phyloP scores from a whole-genome alignment of 2,888 invertebrate species.

The Hipparchia sbordonii region DNA sequence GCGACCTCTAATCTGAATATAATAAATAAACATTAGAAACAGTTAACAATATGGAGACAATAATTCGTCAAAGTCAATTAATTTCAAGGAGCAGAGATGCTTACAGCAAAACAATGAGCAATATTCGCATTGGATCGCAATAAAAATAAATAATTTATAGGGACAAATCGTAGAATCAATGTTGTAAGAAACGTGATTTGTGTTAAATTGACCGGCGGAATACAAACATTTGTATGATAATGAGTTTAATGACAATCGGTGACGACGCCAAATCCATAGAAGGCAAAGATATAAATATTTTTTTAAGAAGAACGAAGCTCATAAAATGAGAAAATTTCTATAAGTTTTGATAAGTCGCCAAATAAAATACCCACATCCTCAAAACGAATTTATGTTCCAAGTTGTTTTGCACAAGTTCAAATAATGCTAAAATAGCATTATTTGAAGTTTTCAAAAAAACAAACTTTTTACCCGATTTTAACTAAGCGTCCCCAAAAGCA shows the following conservation, averaged over 20 bases:
- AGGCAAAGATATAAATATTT: too few relatives aligned
- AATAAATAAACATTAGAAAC: neutral
- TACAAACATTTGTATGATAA: constrained; percentile 22
- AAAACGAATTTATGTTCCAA: too few relatives aligned
- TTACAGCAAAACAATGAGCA: neutral
- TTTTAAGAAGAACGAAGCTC: neutral
- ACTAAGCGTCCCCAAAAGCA: neutral
- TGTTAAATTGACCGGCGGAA: constrained; percentile 19
- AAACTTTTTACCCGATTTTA: neutral
- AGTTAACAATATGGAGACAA: neutral
- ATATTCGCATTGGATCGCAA: constrained; percentile 3
- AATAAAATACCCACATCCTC: too few relatives aligned
- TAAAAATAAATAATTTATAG: neutral
- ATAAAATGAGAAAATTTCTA: neutral
- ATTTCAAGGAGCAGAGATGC: neutral
- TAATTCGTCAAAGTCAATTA: constrained; percentile 8
- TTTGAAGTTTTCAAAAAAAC: neutral
- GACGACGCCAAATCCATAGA: neutral
- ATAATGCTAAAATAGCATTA: too few relatives aligned
- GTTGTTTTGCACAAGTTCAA: too few relatives aligned
- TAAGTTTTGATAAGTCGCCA: neutral
- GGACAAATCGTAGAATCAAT: neutral
- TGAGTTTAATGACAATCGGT: neutral
- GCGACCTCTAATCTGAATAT: neutral
- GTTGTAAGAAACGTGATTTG: neutral